These are phyloP conservation scores for Byasa hedistus DNA, from an alignment of 2,888 invertebrate species.

Conservation along the genomic window DNA sequence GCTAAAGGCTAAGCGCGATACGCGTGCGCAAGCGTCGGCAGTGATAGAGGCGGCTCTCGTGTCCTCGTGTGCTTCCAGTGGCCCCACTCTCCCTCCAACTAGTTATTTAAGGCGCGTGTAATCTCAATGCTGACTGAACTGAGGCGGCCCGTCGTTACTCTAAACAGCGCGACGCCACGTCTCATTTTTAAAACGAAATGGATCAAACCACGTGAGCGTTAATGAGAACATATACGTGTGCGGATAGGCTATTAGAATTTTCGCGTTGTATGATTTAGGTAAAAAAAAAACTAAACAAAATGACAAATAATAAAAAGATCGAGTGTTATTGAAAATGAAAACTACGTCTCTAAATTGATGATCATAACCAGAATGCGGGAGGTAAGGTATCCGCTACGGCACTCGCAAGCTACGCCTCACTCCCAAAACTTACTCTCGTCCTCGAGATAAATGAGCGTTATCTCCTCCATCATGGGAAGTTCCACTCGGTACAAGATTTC, in stretches of 20 bases:
- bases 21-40: constrained; percentile 42
- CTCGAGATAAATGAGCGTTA: constrained; percentile 96
- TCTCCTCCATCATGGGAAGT: constrained; percentile 96
- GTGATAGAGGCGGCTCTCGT: constrained; percentile 56
- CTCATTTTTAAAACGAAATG: constrained; percentile 51
- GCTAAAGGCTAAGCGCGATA: constrained; percentile 26
- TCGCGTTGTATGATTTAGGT: constrained; percentile 72
- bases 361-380: constrained; percentile 82
- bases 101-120: constrained; percentile 34
- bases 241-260: constrained; percentile 70
- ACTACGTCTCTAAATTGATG: constrained; percentile 80
- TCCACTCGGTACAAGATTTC: constrained; percentile 96
- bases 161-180: constrained; percentile 46
- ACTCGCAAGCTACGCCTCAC: constrained; percentile 84
- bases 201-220: constrained; percentile 61
- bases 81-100: constrained; percentile 49
- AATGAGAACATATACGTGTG: constrained; percentile 66
- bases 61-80: constrained; percentile 78
- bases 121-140: constrained; percentile 36
- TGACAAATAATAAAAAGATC: constrained; percentile 67
- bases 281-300: constrained; percentile 50
- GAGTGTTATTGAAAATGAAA: constrained; percentile 79
- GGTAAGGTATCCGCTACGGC: constrained; percentile 81
- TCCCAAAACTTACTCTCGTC: constrained; percentile 87
- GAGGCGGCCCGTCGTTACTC: constrained; percentile 34